phyloP scores from a whole-genome alignment of 1,140 invertebrate species.

The Nasonia vitripennis region DNA sequence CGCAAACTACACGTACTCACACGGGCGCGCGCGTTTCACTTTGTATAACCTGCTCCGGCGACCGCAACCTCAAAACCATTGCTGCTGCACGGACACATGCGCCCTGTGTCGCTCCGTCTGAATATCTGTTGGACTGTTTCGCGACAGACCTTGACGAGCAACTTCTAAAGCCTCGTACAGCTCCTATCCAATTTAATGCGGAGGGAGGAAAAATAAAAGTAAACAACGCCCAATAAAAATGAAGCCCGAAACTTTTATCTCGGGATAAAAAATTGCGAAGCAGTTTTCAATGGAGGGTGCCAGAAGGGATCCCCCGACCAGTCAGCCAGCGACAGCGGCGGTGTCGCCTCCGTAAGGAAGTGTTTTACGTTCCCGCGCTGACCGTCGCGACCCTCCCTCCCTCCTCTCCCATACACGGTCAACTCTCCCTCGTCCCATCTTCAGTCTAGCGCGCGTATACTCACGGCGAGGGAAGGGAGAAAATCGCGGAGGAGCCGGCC shows the following conservation, averaged over 20 bases:
- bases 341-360: constrained; percentile 40
- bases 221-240: background rate
- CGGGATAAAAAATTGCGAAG: constrained; percentile 37
- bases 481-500: constrained; percentile 36
- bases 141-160: too few species aligned
- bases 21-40: constrained; percentile 60
- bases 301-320: constrained; percentile 34
- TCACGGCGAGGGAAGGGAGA: constrained; percentile 6
- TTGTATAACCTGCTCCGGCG: constrained; percentile 60
- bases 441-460: background rate
- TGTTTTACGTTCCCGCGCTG: constrained; percentile 44
- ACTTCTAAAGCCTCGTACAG: too few species aligned
- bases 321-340: constrained; percentile 4
- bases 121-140: too few species aligned
- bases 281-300: constrained; percentile 38
- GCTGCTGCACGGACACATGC: background rate
- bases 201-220: background rate
- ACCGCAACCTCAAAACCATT: constrained; percentile 61
- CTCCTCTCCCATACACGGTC: background rate
- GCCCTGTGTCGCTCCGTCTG: too few species aligned
- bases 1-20: constrained; percentile 60
- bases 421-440: constrained; percentile 24
- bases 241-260: constrained; percentile 18
- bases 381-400: constrained; percentile 9
- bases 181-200: background rate